Conservation (phyloP, 2,113 vertebrate genomes). For the Corydoras maculifer region DNA sequence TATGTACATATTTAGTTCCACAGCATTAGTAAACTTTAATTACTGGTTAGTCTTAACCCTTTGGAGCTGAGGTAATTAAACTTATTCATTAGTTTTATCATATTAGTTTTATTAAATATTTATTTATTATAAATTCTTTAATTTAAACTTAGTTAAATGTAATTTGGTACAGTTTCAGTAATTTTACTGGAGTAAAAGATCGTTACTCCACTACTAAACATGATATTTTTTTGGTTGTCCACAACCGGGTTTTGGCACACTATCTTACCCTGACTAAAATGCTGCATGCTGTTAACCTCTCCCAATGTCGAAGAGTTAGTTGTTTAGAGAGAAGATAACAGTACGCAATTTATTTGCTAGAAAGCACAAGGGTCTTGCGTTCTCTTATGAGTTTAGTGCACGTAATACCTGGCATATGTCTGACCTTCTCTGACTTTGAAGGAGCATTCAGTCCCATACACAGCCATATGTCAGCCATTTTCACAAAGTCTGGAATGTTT, state of each 20-base stretch:
- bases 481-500: neutral
- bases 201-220: too few species aligned
- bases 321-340: conserved; percentile 8
- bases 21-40: too few species aligned
- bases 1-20: too few species aligned
- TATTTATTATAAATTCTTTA: too few species aligned
- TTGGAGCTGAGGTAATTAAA: too few species aligned
- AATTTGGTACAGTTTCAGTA: too few species aligned
- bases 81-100: too few species aligned
- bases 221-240: too few species aligned
- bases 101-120: too few species aligned
- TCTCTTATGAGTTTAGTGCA: conserved; percentile 5
- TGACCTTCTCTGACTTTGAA: conserved; percentile 31
- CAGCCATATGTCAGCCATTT: neutral
- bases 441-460: neutral
- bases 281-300: conserved; percentile 4
- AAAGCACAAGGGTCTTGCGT: neutral
- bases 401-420: neutral
- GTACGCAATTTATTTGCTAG: conserved; percentile 16
- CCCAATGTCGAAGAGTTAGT: conserved; percentile 12
- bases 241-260: neutral
- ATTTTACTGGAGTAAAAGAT: too few species aligned
- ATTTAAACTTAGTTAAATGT: too few species aligned
- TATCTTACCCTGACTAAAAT: neutral
- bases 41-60: too few species aligned